phyloP scores from a whole-genome alignment of 2,797 vertebrate species.

The Pristis pectinata region DNA sequence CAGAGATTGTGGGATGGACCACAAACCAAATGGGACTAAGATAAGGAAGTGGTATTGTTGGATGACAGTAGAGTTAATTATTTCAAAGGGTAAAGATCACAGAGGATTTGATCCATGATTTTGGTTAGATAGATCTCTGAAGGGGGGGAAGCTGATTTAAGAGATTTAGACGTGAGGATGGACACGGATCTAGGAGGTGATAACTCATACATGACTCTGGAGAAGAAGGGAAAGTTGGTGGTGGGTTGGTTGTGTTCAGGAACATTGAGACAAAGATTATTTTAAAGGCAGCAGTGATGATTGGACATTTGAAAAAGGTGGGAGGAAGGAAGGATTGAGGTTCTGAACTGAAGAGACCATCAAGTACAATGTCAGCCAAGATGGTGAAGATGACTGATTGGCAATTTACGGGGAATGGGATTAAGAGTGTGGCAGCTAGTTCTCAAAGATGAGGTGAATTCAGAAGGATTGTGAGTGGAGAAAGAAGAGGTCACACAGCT shows the following conservation, averaged over 20 bases:
- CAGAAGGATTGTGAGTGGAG: not conserved
- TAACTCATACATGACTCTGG: not conserved
- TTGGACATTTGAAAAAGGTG: not conserved
- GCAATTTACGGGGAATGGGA: not conserved
- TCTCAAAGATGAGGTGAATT: not conserved
- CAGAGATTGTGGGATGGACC: not conserved
- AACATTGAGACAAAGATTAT: not conserved
- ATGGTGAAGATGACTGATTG: not conserved
- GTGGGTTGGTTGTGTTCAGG: not conserved
- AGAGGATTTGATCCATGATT: not conserved
- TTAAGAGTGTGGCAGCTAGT: not conserved
- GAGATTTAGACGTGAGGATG: not conserved
- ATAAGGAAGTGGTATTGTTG: not conserved
- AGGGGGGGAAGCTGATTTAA: not conserved
- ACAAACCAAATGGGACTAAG: too few species aligned
- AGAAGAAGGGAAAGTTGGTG: not conserved
- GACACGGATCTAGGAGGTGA: not conserved
- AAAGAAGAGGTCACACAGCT: not conserved
- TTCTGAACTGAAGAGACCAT: not conserved
- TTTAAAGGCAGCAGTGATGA: not conserved
- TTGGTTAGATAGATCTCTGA: not conserved
- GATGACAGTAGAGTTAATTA: not conserved
- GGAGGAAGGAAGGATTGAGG: not conserved
- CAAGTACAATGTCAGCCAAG: not conserved
- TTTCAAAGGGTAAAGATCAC: not conserved